phyloP scores from a whole-genome alignment of 2,888 invertebrate genomes.

The Harpalus rubripes region DNA sequence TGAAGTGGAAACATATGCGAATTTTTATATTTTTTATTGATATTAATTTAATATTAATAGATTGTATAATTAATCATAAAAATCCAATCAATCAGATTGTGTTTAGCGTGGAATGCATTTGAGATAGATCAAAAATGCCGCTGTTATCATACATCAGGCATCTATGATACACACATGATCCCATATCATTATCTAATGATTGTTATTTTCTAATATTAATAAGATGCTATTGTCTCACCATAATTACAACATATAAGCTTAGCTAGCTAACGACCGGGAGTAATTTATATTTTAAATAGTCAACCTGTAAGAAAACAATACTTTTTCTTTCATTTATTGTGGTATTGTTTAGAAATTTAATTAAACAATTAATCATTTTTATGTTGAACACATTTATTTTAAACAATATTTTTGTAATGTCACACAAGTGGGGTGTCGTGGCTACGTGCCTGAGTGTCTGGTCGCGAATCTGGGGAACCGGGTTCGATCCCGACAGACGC shows the following conservation, averaged over 20 bases:
- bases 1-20: not conserved
- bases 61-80: constrained; percentile 41
- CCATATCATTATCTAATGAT: constrained; percentile 45
- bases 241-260: constrained; percentile 8
- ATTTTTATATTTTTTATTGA: constrained; percentile 17
- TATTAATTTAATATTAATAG: not conserved
- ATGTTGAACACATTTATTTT: not conserved
- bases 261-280: not conserved
- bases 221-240: constrained; percentile 16
- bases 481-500: too few relatives aligned
- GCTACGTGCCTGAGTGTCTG: too few relatives aligned
- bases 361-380: not conserved
- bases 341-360: not conserved
- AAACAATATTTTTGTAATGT: not conserved
- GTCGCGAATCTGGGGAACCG: too few relatives aligned
- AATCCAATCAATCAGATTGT: constrained; percentile 27
- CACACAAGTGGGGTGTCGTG: too few relatives aligned
- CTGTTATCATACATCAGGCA: constrained; percentile 6
- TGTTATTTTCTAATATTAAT: constrained; percentile 32
- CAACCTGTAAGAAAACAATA: not conserved
- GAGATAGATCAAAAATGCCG: constrained; percentile 33
- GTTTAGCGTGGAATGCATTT: constrained; percentile 21
- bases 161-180: constrained; percentile 10
- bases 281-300: constrained; percentile 32
- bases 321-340: not conserved